Base-by-base conservation (phyloP, 2,113 vertebrate species). In the Coregonus clupeaformis region DNA sequence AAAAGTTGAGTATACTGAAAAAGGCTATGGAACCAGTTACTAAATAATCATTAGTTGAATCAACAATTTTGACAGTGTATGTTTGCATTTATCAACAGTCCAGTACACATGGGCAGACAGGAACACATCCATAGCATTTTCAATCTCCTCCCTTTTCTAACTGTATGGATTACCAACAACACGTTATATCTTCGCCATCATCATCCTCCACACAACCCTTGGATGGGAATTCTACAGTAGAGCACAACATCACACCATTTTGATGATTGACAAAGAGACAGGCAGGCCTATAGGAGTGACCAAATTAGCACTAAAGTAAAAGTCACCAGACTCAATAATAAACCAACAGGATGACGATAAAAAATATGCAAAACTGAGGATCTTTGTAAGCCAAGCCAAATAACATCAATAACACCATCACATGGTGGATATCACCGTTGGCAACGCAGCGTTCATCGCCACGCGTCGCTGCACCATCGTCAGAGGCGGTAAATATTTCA, bases 401-500 rank as follows among this genome's bases (percentile, higher is more conserved):
- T 84, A 77, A 76, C 81, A 83, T 85, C 86, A 88, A 85, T 81
- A 90, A 86, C 83, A 69, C 80, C 82, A 86, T 80, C 83, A 82
- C 85, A 79, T 29, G 49, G 82, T 77, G 52, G 75, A 81, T 83
- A 84, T 88, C 86, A 88, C 88, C 86, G 71, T 80, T 67, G 85
- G 87, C 87, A 71, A 79, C 80, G 57, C 87, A 85, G 86, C 64
- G 57, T 2, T 70, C 77, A 84, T 87, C 71, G 36, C 9, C 36
- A 42, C 9, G 36, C 36, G 55, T 86, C 81, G 52, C 74, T 73
- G 81, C 85, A 52, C 84, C 87, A 76, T 82, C 82, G 81, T 85
- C 86, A 81, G 82, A 85, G 84, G 85, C 81, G 29, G 85, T 92
- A 90, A 92, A 93, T 90, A 92, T 90, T 92, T 88, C 86, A 90